Evolutionary conservation across 2,797 vertebrate genomes (phyloP), one percentile per base, ranked within the genome.

Genomic region (Myripristis murdjan): DNA sequence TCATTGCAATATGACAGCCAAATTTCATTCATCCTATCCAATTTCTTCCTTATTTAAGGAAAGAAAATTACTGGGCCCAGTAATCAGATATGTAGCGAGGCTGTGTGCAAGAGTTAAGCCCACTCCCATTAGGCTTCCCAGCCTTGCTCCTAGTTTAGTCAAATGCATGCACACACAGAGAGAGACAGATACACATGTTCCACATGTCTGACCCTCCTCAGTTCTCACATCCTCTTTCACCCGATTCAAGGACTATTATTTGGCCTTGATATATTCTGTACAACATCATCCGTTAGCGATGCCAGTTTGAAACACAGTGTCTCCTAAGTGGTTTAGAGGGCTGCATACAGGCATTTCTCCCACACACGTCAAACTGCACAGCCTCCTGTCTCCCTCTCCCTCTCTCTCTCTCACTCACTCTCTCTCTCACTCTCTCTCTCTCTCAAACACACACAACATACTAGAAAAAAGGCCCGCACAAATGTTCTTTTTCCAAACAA

Each of bases 1-100:
- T 93, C 92, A 88, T 70, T 89, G 93, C 92, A 92, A 92, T 93
- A 90, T 89, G 92, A 94, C 94, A 93, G 92, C 91, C 91, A 95
- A 92, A 94, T 94, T 95, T 95, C 92, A 95, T 95, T 95, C 93
- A 94, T 93, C 91, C 91, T 92, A 93, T 94, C 93, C 93, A 94
- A 95, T 95, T 95, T 94, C 92, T 95, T 88, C 91, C 92, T 94
- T 94, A 94, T 94, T 95, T 94, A 94, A 95, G 92, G 91, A 91
- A 93, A 95, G 91, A 92, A 95, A 95, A 95, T 95, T 90, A 95
- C 94, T 93, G 91, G 91, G 89, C 82, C 91, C 88, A 89, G 94
- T 95, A 94, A 95, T 95, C 95, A 95, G 94, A 95, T 95, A 94
- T 94, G 93, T 93, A 91, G 92, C 82, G 69, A 74, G 92, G 89